Evolutionary conservation across 2,888 invertebrate genomes (phyloP).

Genomic region (Phaonia tiefii): DNA sequence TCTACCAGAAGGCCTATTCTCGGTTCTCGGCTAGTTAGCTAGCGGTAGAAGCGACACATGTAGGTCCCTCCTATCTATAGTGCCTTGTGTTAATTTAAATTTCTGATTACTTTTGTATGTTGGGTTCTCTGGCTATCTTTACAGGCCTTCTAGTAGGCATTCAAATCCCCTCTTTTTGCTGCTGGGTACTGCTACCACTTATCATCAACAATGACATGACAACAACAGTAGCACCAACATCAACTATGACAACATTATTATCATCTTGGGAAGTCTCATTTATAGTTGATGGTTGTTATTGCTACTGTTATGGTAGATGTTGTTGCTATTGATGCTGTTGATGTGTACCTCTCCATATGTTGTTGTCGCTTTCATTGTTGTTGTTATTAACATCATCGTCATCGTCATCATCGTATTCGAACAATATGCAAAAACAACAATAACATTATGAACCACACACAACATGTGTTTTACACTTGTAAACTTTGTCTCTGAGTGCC

Average conservation of each 20-base stretch:
- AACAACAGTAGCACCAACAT: conserved; percentile 7
- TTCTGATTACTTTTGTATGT: too few relatives aligned
- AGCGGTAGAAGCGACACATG: too few relatives aligned
- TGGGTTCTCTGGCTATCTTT: too few relatives aligned
- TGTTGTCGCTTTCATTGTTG: not conserved
- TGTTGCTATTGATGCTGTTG: not conserved
- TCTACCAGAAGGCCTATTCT: too few relatives aligned
- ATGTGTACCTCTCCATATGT: not conserved
- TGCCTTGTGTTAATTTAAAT: too few relatives aligned
- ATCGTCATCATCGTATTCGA: not conserved
- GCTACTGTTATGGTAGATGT: not conserved
- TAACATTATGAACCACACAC: conserved; percentile 14
- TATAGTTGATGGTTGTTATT: not conserved
- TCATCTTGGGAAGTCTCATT: not conserved
- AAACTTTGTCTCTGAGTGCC: not conserved
- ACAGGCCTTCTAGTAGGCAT: too few relatives aligned
- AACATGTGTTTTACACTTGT: conserved; percentile 21
- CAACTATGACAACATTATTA: conserved; percentile 24
- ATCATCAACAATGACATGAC: too few relatives aligned
- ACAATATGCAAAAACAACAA: conserved; percentile 27
- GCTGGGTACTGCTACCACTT: too few relatives aligned
- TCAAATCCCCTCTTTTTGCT: too few relatives aligned
- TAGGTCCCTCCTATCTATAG: too few relatives aligned
- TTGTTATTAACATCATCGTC: not conserved
- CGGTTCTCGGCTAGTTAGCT: too few relatives aligned